Evolutionary conservation across 2,113 vertebrate species (phyloP).

Genomic region (Grallaria varia): DNA sequence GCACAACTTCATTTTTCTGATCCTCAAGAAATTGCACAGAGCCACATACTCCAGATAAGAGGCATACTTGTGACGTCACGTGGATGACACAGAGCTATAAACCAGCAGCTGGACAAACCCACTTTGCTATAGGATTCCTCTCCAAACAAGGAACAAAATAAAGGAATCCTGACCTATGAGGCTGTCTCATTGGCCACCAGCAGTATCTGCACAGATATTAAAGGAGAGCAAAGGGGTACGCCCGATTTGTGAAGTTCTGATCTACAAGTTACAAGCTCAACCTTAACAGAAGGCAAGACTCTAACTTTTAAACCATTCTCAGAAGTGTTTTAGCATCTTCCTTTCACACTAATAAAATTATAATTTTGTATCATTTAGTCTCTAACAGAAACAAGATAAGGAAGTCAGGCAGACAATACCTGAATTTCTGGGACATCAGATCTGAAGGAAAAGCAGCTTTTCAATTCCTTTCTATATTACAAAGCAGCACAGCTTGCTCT

Average conservation of each 20-base stretch:
- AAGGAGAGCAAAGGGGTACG: not conserved
- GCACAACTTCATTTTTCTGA: not conserved
- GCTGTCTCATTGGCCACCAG: not conserved
- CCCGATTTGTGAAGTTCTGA: not conserved
- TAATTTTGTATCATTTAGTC: not conserved
- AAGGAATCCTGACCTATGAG: not conserved
- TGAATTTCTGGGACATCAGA: not conserved
- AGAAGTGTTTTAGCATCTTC: not conserved
- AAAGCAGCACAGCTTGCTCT: not conserved
- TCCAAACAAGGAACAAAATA: not conserved
- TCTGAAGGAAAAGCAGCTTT: not conserved
- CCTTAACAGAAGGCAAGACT: not conserved
- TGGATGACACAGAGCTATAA: not conserved
- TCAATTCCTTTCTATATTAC: not conserved
- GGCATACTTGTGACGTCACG: not conserved
- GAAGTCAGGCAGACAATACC: not conserved
- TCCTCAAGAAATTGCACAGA: not conserved
- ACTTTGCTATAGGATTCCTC: not conserved
- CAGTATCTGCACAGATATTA: not conserved
- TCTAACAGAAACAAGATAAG: not conserved
- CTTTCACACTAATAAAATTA: not conserved
- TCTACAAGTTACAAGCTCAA: not conserved
- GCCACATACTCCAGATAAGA: not conserved
- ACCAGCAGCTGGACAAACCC: not conserved
- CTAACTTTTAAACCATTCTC: not conserved